phyloP scores from a whole-genome alignment of 1,140 invertebrate species.

The Lerema accius region DNA sequence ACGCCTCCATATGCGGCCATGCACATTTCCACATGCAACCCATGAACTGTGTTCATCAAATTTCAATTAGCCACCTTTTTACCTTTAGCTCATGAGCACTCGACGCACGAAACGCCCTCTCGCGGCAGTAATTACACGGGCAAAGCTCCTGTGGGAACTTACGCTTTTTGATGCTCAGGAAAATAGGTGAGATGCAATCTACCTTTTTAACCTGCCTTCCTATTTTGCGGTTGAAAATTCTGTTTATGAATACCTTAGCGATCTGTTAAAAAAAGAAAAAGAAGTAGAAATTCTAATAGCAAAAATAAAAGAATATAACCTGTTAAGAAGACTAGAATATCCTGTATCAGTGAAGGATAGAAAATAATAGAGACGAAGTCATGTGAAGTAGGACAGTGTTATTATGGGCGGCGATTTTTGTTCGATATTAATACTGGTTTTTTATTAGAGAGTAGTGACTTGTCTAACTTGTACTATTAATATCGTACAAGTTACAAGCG shows the following conservation, averaged over 20 bases:
- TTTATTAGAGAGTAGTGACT: conserved; percentile 22
- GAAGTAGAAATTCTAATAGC: no score
- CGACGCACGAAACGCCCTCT: conserved; percentile 11
- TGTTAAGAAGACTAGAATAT: conserved; percentile 12
- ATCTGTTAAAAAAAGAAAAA: no score
- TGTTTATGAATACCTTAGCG: no score
- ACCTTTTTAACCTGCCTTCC: neutral
- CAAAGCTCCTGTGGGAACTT: neutral
- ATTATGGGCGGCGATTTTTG: conserved; percentile 33
- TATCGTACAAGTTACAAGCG: conserved; percentile 28
- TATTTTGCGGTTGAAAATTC: neutral
- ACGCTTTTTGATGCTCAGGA: neutral
- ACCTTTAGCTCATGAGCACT: conserved; percentile 6
- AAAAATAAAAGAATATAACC: no score
- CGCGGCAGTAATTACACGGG: conserved; percentile 9
- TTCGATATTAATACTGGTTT: conserved; percentile 38
- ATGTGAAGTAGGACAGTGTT: conserved; percentile 29
- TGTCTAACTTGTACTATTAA: conserved; percentile 43
- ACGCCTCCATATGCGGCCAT: no score
- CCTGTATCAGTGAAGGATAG: conserved; percentile 17
- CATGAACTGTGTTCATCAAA: neutral
- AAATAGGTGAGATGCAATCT: neutral
- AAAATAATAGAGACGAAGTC: conserved; percentile 13
- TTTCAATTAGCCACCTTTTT: conserved; percentile 23
- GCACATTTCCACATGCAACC: neutral